Conservation (phyloP, 2,113 vertebrate genomes). For the Cettia cetti region DNA sequence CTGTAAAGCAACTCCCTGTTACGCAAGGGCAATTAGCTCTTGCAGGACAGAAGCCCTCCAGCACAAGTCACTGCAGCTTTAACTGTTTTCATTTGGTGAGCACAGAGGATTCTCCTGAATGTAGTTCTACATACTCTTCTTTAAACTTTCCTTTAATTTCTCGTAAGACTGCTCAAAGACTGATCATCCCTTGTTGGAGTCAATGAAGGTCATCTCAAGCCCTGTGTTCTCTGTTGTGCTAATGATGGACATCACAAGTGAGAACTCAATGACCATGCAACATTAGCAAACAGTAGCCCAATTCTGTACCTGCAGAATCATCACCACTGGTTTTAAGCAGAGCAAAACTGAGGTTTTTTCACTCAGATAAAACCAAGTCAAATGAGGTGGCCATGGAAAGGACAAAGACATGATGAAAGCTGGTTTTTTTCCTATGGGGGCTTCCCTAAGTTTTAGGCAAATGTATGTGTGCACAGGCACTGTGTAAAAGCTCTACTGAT, state of each 20-base stretch:
- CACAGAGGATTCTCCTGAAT: background rate
- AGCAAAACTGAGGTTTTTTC: background rate
- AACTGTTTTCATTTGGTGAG: background rate
- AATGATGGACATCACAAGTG: background rate
- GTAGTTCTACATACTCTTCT: background rate
- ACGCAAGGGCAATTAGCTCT: background rate
- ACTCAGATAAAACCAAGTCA: background rate
- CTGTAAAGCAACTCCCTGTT: background rate
- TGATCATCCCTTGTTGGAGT: background rate
- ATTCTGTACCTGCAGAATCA: background rate
- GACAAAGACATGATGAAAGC: background rate
- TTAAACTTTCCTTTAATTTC: background rate
- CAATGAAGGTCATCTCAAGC: background rate
- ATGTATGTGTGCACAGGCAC: rapidly evolving
- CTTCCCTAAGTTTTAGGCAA: background rate
- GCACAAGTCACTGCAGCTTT: background rate
- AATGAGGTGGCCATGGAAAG: background rate
- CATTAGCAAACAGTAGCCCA: background rate
- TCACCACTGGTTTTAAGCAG: background rate
- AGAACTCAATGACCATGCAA: background rate
- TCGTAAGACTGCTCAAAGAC: background rate
- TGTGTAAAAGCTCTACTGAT: background rate
- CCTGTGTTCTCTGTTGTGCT: background rate
- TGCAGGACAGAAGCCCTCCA: background rate
- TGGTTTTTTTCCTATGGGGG: background rate